Percentiles rank a stretch among this genome's conserved stretches.
phyloP scores from a whole-genome alignment of 2,113 vertebrate species.

The Felis chaus region DNA sequence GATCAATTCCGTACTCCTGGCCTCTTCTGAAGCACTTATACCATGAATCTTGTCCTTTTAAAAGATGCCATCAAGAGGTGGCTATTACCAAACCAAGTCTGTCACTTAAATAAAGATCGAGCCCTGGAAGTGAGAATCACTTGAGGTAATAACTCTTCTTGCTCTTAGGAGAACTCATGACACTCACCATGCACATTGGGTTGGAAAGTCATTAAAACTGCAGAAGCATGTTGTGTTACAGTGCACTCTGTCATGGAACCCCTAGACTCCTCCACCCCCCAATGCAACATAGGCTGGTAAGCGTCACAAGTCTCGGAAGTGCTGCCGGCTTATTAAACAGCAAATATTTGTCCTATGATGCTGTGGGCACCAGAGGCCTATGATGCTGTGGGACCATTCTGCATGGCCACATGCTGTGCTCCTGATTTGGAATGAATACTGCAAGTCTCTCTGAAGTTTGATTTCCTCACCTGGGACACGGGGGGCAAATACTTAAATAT shows the following conservation, averaged over 20 bases:
- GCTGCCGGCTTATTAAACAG: background rate
- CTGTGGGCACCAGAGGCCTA: too few species aligned
- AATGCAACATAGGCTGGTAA: background rate
- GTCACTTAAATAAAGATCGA: slow-evolving; percentile 56
- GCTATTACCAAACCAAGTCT: slow-evolving; percentile 25
- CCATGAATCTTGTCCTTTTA: background rate
- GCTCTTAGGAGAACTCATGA: slow-evolving; percentile 44
- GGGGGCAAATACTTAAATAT: background rate
- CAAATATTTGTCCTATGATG: background rate
- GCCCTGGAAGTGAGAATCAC: slow-evolving; percentile 22
- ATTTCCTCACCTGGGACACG: background rate
- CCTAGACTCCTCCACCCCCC: background rate
- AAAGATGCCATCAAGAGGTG: slow-evolving; percentile 11
- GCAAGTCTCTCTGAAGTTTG: background rate
- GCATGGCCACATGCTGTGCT: background rate
- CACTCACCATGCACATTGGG: background rate
- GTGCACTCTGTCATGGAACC: background rate
- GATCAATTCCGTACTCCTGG: background rate
- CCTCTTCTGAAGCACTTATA: background rate
- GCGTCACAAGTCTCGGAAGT: background rate
- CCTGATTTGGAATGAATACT: background rate
- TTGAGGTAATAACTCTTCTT: slow-evolving; percentile 40
- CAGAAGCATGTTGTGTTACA: background rate
- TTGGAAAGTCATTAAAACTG: background rate
- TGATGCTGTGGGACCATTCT: background rate